These are phyloP conservation scores for Cryptoprocta ferox DNA, from an alignment of 2,797 vertebrate species.

Conservation along the genomic window DNA sequence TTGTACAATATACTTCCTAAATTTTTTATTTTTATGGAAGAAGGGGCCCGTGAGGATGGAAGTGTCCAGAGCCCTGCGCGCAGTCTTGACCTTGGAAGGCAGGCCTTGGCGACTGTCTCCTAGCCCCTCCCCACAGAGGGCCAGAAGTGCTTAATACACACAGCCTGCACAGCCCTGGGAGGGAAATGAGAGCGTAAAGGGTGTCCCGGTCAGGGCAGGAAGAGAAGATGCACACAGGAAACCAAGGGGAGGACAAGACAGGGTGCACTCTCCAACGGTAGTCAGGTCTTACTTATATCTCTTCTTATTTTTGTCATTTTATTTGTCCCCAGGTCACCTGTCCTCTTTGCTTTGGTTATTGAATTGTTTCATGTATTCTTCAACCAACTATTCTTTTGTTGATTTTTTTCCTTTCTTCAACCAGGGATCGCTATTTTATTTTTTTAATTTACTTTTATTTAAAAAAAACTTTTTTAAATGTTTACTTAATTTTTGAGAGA, in stretches of 20 bases:
- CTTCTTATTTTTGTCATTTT: not conserved
- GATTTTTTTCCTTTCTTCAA: no score
- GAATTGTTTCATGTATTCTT: not conserved
- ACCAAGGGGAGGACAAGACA: not conserved
- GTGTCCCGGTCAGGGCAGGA: not conserved
- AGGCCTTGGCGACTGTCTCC: not conserved
- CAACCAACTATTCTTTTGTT: not conserved
- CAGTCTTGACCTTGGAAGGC: not conserved
- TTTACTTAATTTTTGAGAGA: no score
- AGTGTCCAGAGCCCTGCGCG: not conserved
- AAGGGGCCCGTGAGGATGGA: not conserved
- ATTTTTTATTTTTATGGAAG: not conserved
- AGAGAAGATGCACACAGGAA: not conserved
- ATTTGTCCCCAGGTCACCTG: not conserved
- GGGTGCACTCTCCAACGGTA: rapidly evolving
- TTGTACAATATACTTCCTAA: not conserved
- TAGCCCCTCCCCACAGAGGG: not conserved
- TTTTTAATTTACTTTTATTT: no score
- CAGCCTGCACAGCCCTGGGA: not conserved
- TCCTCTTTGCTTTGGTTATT: not conserved
- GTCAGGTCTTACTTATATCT: not conserved
- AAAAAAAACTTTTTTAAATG: no score
- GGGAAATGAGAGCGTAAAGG: not conserved
- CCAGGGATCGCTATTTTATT: no score
- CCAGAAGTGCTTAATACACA: not conserved